Evolutionary conservation across 2,113 vertebrate genomes (phyloP).

Genomic region (Macrotus californicus): DNA sequence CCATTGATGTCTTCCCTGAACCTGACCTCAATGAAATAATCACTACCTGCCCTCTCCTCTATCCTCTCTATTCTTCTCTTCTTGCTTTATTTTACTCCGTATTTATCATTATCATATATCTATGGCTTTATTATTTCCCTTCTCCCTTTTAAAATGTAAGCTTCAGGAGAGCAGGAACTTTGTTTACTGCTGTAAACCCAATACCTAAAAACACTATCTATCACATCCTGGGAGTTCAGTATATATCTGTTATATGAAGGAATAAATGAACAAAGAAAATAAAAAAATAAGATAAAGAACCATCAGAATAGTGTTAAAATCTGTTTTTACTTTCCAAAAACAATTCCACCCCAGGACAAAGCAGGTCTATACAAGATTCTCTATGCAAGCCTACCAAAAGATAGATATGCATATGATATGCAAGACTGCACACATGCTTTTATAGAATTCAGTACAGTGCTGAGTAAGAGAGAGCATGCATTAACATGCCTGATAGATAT

Average conservation of each 20-base stretch:
- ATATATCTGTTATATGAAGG: neutral
- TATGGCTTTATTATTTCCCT: neutral
- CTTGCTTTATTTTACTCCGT: neutral
- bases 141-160: neutral
- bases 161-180: neutral
- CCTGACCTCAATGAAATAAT: neutral
- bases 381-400: neutral
- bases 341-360: neutral
- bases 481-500: neutral
- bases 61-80: neutral
- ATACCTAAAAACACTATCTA: neutral
- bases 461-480: neutral
- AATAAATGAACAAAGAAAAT: neutral
- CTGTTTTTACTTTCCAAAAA: conserved; percentile 16
- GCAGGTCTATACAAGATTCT: neutral
- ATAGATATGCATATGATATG: neutral
- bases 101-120: neutral
- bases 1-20: neutral
- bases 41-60: neutral
- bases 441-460: neutral
- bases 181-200: neutral
- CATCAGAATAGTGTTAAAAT: neutral
- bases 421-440: neutral
- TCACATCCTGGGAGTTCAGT: neutral
- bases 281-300: neutral